phyloP scores from a whole-genome alignment of 2,888 invertebrate genomes.

The Trichogramma dendrolimi region DNA sequence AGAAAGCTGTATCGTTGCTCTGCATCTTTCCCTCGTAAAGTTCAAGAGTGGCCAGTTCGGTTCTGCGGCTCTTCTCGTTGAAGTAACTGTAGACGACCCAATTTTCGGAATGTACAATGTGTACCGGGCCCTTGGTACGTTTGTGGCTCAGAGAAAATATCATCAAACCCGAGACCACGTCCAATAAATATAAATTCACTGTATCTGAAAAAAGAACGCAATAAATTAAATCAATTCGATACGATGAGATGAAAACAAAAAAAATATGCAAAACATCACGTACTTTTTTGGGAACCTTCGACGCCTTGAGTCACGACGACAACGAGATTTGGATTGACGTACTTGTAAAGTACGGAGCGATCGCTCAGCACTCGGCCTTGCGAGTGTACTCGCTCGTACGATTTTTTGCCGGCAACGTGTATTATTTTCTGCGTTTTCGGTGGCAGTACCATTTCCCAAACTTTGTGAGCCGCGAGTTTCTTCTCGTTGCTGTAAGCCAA shows the following conservation, averaged over 20 bases:
- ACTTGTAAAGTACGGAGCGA: constrained; percentile 96
- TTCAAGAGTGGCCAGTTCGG: constrained; percentile 90
- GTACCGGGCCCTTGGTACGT: constrained; percentile 77
- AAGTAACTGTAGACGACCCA: constrained; percentile 92
- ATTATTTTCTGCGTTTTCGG: constrained; percentile 61
- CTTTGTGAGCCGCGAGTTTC: constrained; percentile 60
- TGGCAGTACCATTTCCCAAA: constrained; percentile 71
- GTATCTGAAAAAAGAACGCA: constrained; percentile 57
- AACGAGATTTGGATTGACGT: constrained; percentile 94
- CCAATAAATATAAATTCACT: constrained; percentile 81
- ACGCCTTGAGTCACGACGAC: constrained; percentile 77
- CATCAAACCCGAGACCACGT: constrained; percentile 85
- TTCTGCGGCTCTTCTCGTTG: constrained; percentile 88
- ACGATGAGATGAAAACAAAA: background rate
- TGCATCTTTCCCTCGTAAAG: constrained; percentile 89
- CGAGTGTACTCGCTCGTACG: constrained; percentile 79
- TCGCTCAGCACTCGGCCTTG: constrained; percentile 93
- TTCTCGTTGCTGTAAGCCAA: constrained; percentile 54
- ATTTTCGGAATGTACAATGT: constrained; percentile 93
- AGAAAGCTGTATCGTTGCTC: constrained; percentile 71
- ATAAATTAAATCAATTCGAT: constrained; percentile 1
- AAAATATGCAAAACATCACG: constrained; percentile 21
- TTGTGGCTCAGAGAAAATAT: constrained; percentile 82
- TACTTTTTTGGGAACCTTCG: constrained; percentile 73
- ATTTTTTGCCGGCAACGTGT: constrained; percentile 62